Percentiles rank a stretch among this genome's conserved stretches.
These are phyloP conservation scores for Uromys caudimaculatus DNA, from an alignment of 2,797 vertebrate species.

Conservation along the genomic window DNA sequence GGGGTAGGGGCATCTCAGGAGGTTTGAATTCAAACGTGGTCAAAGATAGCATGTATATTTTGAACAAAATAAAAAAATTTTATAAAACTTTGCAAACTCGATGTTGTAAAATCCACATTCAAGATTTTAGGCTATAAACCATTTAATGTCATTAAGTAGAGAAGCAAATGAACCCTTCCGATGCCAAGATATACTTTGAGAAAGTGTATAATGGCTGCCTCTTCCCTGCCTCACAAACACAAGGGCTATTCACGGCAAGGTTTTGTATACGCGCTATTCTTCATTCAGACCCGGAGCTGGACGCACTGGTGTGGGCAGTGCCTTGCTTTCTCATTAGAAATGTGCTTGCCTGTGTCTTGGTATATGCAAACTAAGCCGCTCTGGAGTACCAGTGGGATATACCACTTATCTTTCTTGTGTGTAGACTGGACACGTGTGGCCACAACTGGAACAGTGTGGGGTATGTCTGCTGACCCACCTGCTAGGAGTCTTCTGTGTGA, in stretches of 20 bases:
- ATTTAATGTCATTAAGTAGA: constrained; percentile 61
- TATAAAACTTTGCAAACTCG: constrained; percentile 71
- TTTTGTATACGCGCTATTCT: constrained; percentile 66
- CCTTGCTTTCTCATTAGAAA: constrained; percentile 55
- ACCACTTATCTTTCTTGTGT: constrained; percentile 16
- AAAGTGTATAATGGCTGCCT: constrained; percentile 55
- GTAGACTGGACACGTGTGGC: background rate
- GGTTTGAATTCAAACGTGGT: constrained; percentile 52
- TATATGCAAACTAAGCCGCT: constrained; percentile 54
- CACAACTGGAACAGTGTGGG: constrained; percentile 38
- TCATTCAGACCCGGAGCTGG: constrained; percentile 49
- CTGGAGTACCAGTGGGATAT: constrained; percentile 63
- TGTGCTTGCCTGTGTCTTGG: constrained; percentile 44
- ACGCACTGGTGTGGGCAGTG: constrained; percentile 40
- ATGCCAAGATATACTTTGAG: constrained; percentile 32
- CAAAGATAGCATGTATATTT: constrained; percentile 70
- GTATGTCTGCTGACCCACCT: constrained; percentile 31
- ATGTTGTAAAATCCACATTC: constrained; percentile 67
- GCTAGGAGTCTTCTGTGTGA: constrained; percentile 21
- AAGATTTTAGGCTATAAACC: constrained; percentile 58
- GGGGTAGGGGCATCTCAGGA: background rate
- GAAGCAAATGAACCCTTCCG: constrained; percentile 59
- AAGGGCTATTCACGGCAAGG: constrained; percentile 82
- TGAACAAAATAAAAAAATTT: constrained; percentile 69
- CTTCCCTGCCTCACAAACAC: constrained; percentile 71